Conservation (phyloP, 1,140 invertebrate species). For the Oncopeltus fasciatus region DNA sequence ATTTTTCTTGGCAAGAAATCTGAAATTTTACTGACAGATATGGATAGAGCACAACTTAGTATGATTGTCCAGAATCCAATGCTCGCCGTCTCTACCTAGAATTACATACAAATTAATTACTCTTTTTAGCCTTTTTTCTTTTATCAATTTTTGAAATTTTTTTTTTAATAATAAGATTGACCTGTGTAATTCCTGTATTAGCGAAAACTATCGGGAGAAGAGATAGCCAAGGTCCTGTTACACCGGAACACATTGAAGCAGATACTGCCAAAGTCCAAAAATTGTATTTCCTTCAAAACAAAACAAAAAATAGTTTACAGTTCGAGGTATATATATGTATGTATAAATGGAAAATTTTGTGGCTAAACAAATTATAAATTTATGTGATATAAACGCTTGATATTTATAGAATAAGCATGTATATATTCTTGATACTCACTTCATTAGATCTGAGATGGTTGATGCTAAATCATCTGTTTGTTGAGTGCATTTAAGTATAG, state of each 20-base stretch:
- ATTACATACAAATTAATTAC: too few relatives aligned
- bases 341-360: too few relatives aligned
- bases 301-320: not conserved
- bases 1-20: constrained; percentile 29
- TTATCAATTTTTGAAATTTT: not conserved
- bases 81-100: constrained; percentile 27
- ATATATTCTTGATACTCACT: not conserved
- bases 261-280: constrained; percentile 31
- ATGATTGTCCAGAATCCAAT: constrained; percentile 31
- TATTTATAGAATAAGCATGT: too few relatives aligned
- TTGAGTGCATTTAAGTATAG: constrained; percentile 10
- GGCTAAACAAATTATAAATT: too few relatives aligned
- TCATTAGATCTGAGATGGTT: not conserved
- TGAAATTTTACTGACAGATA: constrained; percentile 27
- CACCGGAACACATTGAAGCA: constrained; percentile 31
- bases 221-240: constrained; percentile 33
- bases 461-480: not conserved
- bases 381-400: too few relatives aligned
- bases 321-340: too few relatives aligned
- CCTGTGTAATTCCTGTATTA: constrained; percentile 29
- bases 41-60: constrained; percentile 26
- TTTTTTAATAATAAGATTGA: constrained; percentile 18
- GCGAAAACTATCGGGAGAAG: constrained; percentile 31
- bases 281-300: constrained; percentile 28
- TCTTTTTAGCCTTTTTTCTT: not conserved